Percentiles rank a stretch among this genome's conserved stretches.
These are phyloP conservation scores for Auanema freiburgensis DNA, from an alignment of 2,888 invertebrate species.

Conservation along the genomic window DNA sequence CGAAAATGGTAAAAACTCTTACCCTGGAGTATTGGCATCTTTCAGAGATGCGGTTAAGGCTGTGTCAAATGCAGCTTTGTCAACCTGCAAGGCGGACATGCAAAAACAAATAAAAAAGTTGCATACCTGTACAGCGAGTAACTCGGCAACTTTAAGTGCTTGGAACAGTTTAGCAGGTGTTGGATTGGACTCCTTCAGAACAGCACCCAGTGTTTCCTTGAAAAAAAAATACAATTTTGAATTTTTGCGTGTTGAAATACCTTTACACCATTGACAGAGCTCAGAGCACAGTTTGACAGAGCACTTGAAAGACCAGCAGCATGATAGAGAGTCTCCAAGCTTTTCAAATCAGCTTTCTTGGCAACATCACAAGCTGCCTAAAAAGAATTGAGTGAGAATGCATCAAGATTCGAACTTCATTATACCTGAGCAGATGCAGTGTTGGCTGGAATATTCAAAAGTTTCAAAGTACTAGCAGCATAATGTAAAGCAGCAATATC, in stretches of 20 bases:
- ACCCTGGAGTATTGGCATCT: slow-evolving; percentile 11
- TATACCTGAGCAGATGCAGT: slow-evolving; percentile 1
- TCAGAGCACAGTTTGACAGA: slow-evolving; percentile 11
- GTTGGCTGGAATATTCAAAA: slow-evolving; percentile 6
- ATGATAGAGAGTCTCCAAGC: slow-evolving; percentile 20
- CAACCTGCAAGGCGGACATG: slow-evolving; percentile 8
- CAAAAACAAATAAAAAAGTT: neutral
- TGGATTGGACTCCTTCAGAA: slow-evolving; percentile 17
- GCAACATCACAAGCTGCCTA: slow-evolving; percentile 19
- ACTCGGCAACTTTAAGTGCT: slow-evolving; percentile 22
- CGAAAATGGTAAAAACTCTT: neutral
- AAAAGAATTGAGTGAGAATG: neutral
- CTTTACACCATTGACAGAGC: slow-evolving; percentile 1
- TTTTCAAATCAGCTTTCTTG: slow-evolving; percentile 20
- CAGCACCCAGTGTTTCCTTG: slow-evolving; percentile 17
- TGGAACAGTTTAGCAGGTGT: slow-evolving; percentile 15
- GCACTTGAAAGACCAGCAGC: slow-evolving; percentile 20
- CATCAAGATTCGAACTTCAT: neutral
- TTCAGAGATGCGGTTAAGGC: slow-evolving; percentile 18
- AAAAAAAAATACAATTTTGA: neutral
- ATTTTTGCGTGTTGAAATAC: neutral
- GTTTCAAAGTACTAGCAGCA: slow-evolving; percentile 19
- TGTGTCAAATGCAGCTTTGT: slow-evolving; percentile 20
- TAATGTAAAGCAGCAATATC: slow-evolving; percentile 20
- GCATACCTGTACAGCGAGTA: slow-evolving; percentile 13